Evolutionary conservation across 2,888 invertebrate species (phyloP), one percentile per base, ranked within the genome.

Genomic region (Papilio protenor): DNA sequence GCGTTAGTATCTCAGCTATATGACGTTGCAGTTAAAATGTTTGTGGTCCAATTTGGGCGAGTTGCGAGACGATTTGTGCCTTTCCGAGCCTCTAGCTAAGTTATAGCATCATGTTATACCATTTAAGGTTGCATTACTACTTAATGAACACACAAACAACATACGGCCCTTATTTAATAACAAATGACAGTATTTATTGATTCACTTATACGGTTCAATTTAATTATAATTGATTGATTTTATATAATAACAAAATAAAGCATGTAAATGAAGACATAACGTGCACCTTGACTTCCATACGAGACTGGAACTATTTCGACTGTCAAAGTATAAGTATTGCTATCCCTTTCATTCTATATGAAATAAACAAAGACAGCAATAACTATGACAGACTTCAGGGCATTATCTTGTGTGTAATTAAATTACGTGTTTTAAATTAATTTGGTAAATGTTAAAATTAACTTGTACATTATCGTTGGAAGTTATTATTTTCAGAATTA

Each of bases 21-120:
- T 82, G 83, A 84, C 83, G 81, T 77, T 78, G 81, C 83, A 83
- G 84, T 85, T 85, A 84, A 86, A 84, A 86, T 85, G 79, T 82
- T 83, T 84, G 77, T 75, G 80, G 77, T 82, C 84, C 84, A 84
- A 84, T 84, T 85, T 81, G 83, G 84, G 76, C 75, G 81, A 81
- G 81, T 79, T 76, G 80, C 75, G 79, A 80, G 79, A 81, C 80
- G 82, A 83, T 85, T 83, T 85, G 85, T 84, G 84, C 79, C 79
- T 73, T 77, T 59, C 64, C 77, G 66, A 73, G 75, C 74, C 79
- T 76, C 77, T 76, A 80, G 69, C 77, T 78, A 79, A 79, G 77
- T 80, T 81, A 82, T 79, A 79, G 80, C 73, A 66, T 75, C 75
- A 45, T 47, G 77, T 79, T 80, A 77, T 74, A 64, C 81, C 81